Conservation (phyloP, 2,113 vertebrate genomes). For the Columbina picui region DNA sequence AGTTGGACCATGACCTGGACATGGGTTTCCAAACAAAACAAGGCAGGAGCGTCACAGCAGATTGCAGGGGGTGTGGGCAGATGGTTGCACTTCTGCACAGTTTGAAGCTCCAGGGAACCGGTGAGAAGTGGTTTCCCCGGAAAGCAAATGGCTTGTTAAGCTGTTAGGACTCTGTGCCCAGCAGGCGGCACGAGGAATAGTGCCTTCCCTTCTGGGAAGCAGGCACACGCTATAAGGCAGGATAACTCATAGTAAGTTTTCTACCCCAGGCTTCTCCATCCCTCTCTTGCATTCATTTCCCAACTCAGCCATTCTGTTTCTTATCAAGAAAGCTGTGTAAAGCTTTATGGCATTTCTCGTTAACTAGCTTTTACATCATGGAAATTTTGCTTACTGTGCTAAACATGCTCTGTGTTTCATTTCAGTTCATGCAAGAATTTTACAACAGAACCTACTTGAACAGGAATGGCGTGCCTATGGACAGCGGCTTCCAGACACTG, state of each 20-base stretch:
- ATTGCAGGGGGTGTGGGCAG: rapidly evolving
- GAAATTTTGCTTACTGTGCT: not conserved
- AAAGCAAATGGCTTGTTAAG: not conserved
- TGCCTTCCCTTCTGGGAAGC: not conserved
- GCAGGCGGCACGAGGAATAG: rapidly evolving
- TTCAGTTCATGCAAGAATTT: constrained; percentile 87
- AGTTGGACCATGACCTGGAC: not conserved
- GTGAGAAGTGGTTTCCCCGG: not conserved
- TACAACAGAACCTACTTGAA: constrained; percentile 82
- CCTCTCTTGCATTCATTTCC: not conserved
- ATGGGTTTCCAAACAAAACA: rapidly evolving
- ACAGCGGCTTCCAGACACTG: constrained; percentile 63
- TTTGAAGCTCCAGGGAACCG: not conserved
- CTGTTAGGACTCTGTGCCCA: not conserved
- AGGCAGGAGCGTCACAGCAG: rapidly evolving
- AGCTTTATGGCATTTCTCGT: not conserved
- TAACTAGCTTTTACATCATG: rapidly evolving
- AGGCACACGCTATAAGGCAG: not conserved
- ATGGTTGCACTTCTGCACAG: rapidly evolving
- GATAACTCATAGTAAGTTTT: rapidly evolving
- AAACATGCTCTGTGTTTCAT: not conserved
- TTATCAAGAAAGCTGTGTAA: not conserved
- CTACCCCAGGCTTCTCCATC: not conserved
- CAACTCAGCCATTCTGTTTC: rapidly evolving
- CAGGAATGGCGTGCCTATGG: constrained; percentile 49